A percentile compares a stretch with the other conserved stretches of the same genome.
Conservation (phyloP, 2,888 invertebrate species). For the Ernsta delagoae region DNA sequence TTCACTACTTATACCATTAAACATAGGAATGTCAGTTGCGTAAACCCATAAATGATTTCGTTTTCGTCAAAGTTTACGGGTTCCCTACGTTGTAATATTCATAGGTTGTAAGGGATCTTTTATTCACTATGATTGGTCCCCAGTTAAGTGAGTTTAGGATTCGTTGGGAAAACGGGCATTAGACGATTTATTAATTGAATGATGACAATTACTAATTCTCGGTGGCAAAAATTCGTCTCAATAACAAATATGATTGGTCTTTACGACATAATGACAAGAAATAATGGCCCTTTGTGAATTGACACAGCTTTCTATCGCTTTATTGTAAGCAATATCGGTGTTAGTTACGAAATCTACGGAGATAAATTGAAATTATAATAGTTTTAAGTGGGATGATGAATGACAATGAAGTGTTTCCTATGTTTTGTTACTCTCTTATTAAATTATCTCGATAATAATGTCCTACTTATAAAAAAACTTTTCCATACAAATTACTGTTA, state of each 20-base stretch:
- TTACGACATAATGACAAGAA: slow-evolving; percentile 5
- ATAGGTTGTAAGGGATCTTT: no score
- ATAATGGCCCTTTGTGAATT: slow-evolving; percentile 22
- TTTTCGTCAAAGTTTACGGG: no score
- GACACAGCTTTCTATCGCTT: slow-evolving; percentile 33
- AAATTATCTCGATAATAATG: background rate
- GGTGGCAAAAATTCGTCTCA: background rate
- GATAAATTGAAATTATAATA: slow-evolving; percentile 44
- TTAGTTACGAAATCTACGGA: slow-evolving; percentile 41
- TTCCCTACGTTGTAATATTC: no score
- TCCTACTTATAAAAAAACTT: no score
- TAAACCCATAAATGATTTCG: no score
- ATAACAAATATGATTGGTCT: slow-evolving; percentile 7
- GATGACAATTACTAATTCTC: no score
- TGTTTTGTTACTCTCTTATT: slow-evolving; percentile 22
- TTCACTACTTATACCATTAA: background rate
- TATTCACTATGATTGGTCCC: no score
- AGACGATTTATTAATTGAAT: no score
- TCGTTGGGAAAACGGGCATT: no score
- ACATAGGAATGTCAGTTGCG: no score
- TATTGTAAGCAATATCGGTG: slow-evolving; percentile 41
- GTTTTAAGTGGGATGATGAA: slow-evolving; percentile 41
- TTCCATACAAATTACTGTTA: no score
- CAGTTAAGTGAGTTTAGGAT: no score
- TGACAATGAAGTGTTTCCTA: slow-evolving; percentile 44